These are phyloP conservation scores for Cyprinella venusta DNA, from an alignment of 2,797 vertebrate species.

Conservation along the genomic window DNA sequence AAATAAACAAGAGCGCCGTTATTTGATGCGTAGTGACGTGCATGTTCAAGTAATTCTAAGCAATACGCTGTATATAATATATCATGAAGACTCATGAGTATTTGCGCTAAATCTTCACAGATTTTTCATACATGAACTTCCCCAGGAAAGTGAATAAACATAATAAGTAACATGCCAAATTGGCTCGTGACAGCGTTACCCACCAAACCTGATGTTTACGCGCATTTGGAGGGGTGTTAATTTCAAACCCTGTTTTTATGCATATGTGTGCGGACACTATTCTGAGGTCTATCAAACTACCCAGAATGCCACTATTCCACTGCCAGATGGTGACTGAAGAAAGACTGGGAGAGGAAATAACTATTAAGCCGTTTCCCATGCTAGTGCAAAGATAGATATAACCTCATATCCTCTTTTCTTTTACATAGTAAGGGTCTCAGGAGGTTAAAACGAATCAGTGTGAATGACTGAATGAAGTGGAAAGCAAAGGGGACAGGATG, in stretches of 20 bases:
- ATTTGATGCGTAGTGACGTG: too few species aligned
- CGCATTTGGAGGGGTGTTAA: too few species aligned
- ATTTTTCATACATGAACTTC: too few species aligned
- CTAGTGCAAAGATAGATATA: conserved; percentile 12
- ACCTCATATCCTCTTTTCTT: conserved; percentile 30
- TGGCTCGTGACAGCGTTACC: too few species aligned
- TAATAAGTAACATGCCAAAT: too few species aligned
- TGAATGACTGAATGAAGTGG: conserved; percentile 26
- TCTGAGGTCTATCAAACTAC: conserved; percentile 20
- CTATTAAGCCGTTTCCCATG: conserved; percentile 27
- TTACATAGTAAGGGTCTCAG: conserved; percentile 11
- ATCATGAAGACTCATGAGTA: too few species aligned
- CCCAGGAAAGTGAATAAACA: too few species aligned
- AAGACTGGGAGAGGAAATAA: conserved; percentile 14
- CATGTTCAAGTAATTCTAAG: too few species aligned
- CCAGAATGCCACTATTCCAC: conserved; percentile 10
- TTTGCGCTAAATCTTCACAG: too few species aligned
- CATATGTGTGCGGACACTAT: not conserved
- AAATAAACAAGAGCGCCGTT: too few species aligned
- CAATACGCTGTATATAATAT: too few species aligned
- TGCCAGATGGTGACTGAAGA: conserved; percentile 35
- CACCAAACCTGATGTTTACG: too few species aligned
- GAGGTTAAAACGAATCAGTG: conserved; percentile 13
- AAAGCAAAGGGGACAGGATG: conserved; percentile 20
- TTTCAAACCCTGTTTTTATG: not conserved